Base-by-base conservation (phyloP, 2,888 invertebrate genomes). In the Rhingia campestris region DNA sequence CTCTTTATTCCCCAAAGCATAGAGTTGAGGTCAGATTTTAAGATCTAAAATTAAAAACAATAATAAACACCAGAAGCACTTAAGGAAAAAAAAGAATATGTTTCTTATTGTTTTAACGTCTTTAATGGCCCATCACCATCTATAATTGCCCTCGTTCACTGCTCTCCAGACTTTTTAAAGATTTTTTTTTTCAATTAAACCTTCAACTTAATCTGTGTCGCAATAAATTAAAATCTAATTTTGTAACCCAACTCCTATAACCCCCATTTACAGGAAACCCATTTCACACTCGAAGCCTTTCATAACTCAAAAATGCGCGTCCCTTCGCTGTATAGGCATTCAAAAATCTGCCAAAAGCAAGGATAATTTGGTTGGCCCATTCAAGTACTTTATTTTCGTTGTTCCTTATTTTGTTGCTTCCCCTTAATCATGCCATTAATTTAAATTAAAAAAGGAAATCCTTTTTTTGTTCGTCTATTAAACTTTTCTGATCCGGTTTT, bases 151-250 rank as follows among this genome's bases (percentile, higher is more conserved):
- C 59, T 53, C 33, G 37, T 33, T n/a, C n/a, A 33, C 0, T 37
- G 22, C 14, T 9, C 6, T 3, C 3, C 51, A 32, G 3, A 22
- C 43, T 30, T 30, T n/a, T n/a, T 1, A 6, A n/a, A n/a, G 22
- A 6, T 10, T 5, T 61, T 61, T 39, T 59, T 81, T 70, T 81
- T 64, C 81, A 81, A 81, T 76, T 81, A 66, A 70, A 54, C 70
- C 75, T 56, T 67, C 37, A 49, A 54, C 76, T 54, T 77, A 77
- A 73, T 82, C 77, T 77, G 67, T 76, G 81, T 73, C 77, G 67
- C 59, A 67, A 82, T 81, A 76, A 82, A 77, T 82, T 77, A 82
- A 82, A 73, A 73, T 73, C 77, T 73, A 77, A 73, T 82, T 77
- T 58, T 58, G 37, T 37, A n/a, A 30, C 49, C 30, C 49, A 4